Evolutionary conservation across 2,797 vertebrate species (phyloP), one percentile per base, ranked within the genome.

Genomic region (Denticeps clupeoides): DNA sequence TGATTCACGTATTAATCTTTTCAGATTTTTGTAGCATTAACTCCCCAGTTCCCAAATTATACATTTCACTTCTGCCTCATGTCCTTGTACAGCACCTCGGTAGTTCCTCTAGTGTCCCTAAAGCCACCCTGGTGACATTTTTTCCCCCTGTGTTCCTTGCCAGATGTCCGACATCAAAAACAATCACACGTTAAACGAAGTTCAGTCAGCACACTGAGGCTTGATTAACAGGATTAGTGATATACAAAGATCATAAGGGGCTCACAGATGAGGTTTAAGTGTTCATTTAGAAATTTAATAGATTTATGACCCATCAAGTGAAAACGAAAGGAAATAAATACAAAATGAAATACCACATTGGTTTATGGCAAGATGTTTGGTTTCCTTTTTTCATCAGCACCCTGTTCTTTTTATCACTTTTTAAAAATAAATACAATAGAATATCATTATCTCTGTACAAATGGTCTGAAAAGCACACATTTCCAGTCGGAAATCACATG

Each of bases 351-450:
- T 63, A 78, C 77, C 80, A 82, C 77, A 75, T 74, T 69, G 64
- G 66, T 51, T 56, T 49, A 66, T 68, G 72, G 69, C 65, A 71
- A 69, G 69, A 68, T 18, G 18, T 66, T 71, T 60, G 72, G 55
- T 65, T 67, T 62, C 63, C 59, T 56, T 62, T 73, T 56, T 58
- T 50, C 70, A 58, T 73, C 70, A 78, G 77, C 78, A 84, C 78
- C 79, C 71, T 78, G 79, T 72, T 78, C 69, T 67, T 64, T 47
- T 62, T 53, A 53, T 31, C 32, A 16, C 35, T 50, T 50, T 60
- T 71, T 74, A 59, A 82, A 68, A 86, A 86, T 86, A 86, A 86
- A 86, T 85, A 86, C 73, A 82, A 77, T 82, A 82, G 77, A 83
- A 82, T 78, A 83, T 75, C 71, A 73, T 72, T 78, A 75, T 81